A percentile compares a stretch with the other conserved stretches of the same genome.
Conservation (phyloP, 1,140 invertebrate genomes). For the Nasonia longicornis region DNA sequence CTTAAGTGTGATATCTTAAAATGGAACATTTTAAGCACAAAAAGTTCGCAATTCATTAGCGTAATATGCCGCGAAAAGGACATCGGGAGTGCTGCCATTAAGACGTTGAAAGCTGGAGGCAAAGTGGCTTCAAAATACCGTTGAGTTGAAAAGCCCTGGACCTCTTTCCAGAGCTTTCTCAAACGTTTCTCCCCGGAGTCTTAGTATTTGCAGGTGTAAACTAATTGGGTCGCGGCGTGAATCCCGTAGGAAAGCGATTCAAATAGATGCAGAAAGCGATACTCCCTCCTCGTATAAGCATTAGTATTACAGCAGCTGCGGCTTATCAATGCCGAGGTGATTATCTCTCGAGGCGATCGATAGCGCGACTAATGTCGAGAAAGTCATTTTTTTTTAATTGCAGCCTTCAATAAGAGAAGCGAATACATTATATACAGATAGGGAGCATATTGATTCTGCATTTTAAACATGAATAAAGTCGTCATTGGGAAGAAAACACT, state of each 20-base stretch:
- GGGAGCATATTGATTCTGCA: not conserved
- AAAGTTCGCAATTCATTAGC: not conserved
- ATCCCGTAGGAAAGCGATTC: slow-evolving; percentile 44
- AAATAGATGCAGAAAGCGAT: not conserved
- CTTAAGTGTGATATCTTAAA: not conserved
- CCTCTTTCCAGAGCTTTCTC: not conserved
- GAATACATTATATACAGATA: not conserved
- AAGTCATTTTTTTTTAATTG: not conserved
- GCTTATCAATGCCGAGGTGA: not conserved
- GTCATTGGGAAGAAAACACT: no score
- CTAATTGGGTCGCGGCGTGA: slow-evolving; percentile 58
- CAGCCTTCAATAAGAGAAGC: not conserved
- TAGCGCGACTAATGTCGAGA: not conserved
- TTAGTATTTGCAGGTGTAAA: slow-evolving; percentile 53
- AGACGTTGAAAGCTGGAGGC: not conserved
- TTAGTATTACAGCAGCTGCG: not conserved
- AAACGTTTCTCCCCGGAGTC: slow-evolving; percentile 19
- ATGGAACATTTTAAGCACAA: not conserved
- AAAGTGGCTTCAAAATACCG: slow-evolving; percentile 6
- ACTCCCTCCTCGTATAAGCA: not conserved
- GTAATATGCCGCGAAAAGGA: not conserved
- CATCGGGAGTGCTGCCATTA: not conserved
- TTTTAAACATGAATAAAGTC: no score
- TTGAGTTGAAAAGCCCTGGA: slow-evolving; percentile 10
- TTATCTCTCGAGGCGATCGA: not conserved